A percentile compares a stretch with the other conserved stretches of the same genome.
phyloP scores from a whole-genome alignment of 2,797 vertebrate genomes.

The Sebastes elongatus region DNA sequence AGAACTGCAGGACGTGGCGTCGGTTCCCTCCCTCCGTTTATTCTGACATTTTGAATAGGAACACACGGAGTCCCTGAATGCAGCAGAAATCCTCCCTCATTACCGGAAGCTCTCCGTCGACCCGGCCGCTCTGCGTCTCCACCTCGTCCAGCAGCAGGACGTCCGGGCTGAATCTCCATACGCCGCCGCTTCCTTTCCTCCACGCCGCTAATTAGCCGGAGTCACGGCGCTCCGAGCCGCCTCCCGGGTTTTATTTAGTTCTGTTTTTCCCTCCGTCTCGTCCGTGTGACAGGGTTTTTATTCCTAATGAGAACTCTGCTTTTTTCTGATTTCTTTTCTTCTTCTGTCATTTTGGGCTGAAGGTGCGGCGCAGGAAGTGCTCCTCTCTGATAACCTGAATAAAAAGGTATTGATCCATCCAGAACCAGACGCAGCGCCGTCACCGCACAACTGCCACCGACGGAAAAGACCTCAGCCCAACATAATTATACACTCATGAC shows the following conservation, averaged over 20 bases:
- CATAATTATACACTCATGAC: constrained; percentile 64
- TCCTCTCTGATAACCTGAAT: constrained; percentile 58
- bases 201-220: constrained; percentile 55
- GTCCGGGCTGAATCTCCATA: constrained; percentile 29
- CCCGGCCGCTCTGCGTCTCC: background rate
- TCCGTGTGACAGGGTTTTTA: constrained; percentile 48
- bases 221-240: constrained; percentile 28
- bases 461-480: constrained; percentile 44
- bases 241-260: constrained; percentile 27
- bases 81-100: constrained; percentile 21
- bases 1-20: background rate
- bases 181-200: constrained; percentile 16
- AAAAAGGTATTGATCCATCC: constrained; percentile 59
- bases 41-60: background rate
- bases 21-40: background rate
- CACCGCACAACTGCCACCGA: constrained; percentile 28
- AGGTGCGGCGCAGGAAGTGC: background rate
- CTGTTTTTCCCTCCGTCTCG: constrained; percentile 10
- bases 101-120: constrained; percentile 5
- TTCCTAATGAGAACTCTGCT: constrained; percentile 64
- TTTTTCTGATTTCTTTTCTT: constrained; percentile 1
- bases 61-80: background rate
- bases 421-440: constrained; percentile 21
- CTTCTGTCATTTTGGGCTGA: constrained; percentile 13
- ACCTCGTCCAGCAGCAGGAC: constrained; percentile 59